Percentiles rank a stretch among this genome's conserved stretches.
phyloP scores from a whole-genome alignment of 2,113 vertebrate genomes.

The Gallinago undulata region DNA sequence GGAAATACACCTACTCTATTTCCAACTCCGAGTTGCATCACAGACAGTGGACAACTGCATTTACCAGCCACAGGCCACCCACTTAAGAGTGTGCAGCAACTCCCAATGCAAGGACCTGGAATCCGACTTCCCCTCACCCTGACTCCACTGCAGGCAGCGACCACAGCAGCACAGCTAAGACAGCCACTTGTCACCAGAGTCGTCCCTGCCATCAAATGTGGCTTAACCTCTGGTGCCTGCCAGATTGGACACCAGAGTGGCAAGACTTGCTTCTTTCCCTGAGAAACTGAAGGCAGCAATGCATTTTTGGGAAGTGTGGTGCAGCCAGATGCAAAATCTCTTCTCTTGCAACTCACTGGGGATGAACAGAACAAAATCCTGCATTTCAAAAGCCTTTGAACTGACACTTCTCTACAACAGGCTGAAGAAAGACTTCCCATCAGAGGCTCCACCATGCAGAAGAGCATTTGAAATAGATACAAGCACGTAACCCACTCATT shows the following conservation, averaged over 20 bases:
- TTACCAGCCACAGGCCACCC: neutral
- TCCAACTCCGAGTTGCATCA: rapidly evolving
- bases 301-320: neutral
- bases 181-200: rapidly evolving
- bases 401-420: neutral
- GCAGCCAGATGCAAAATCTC: neutral
- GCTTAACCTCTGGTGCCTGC: neutral
- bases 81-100: neutral
- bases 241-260: neutral
- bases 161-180: neutral
- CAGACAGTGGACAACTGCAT: rapidly evolving
- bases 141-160: neutral
- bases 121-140: neutral
- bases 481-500: neutral
- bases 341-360: neutral
- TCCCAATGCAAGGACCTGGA: neutral
- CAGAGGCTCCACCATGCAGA: rapidly evolving
- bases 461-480: rapidly evolving
- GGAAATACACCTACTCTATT: neutral
- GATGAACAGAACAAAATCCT: neutral
- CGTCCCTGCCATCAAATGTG: neutral
- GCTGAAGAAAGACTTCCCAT: neutral
- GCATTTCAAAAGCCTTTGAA: neutral
- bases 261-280: neutral
- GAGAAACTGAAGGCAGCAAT: neutral